Evolutionary conservation across 2,113 vertebrate species (phyloP), one percentile per base, ranked within the genome.

Genomic region (Scolopax mira): DNA sequence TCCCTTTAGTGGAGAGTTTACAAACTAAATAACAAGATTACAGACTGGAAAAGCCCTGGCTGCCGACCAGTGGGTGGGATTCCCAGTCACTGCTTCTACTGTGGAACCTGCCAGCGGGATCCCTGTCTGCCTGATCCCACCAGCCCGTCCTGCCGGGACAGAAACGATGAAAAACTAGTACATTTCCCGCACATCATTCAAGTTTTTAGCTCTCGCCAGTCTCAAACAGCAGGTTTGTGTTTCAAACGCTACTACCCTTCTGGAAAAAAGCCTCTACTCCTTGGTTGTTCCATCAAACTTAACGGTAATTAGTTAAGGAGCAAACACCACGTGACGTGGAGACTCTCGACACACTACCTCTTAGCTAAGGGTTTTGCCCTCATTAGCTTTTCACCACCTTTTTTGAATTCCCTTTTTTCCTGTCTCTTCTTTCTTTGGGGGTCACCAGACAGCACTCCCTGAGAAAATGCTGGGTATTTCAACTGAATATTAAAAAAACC

Each of bases 91-190:
- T 1, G 7, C 49, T 31, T 5, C 28, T 4, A 2, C 30, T 5
- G 0, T 10, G 22, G 13, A 8, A 10, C 2, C 18, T 3, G 9
- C 7, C 15, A 4, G 49, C 4, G 15, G 4, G 18, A 7, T 2
- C 2, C 0, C 1, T 3, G 18, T 15, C 33, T 23, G 61, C 33
- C 37, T 2, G 16, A 39, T 18, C 25, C 15, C 28, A 8, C 27
- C 55, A 6, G 35, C 46, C 5, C 21, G 8, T 67, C 35, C 80
- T 39, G 42, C 13, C 1, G 4, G 67, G 18, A 37, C 11, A 21
- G 7, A 22, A 31, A 24, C 5, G 1, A 5, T 3, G 4, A 11
- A 7, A 58, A 67, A 33, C 7, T 10, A 48, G 13, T 0, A 7
- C 4, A 3, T 18, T 21, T 39, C 10, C 13, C 22, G 28, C 28